Conservation (phyloP, 2,113 vertebrate species). For the Hymenochirus boettgeri region DNA sequence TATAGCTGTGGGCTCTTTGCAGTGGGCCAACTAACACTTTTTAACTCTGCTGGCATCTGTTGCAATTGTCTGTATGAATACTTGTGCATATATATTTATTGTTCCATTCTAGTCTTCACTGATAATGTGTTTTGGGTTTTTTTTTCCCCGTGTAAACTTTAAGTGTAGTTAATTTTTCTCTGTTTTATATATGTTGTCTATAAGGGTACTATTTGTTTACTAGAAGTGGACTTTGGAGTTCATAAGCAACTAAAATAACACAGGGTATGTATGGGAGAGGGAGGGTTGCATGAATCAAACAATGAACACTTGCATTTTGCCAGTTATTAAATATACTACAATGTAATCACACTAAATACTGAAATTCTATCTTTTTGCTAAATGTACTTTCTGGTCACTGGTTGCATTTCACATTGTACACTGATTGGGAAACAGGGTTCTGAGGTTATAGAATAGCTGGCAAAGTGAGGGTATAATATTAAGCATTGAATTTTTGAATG, state of each 20-base stretch:
- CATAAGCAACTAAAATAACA: slow-evolving; percentile 7
- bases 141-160: too few relatives aligned
- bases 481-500: slow-evolving; percentile 23
- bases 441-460: slow-evolving; percentile 33
- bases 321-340: too few relatives aligned
- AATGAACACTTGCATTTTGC: too few relatives aligned
- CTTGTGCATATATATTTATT: too few relatives aligned
- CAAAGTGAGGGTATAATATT: slow-evolving; percentile 38
- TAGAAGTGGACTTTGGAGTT: background rate
- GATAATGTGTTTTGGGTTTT: too few relatives aligned
- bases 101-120: too few relatives aligned
- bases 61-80: too few relatives aligned
- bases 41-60: too few relatives aligned
- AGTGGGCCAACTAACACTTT: too few relatives aligned
- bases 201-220: background rate
- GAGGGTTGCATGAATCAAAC: background rate
- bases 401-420: background rate
- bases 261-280: background rate
- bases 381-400: background rate
- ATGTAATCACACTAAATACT: background rate
- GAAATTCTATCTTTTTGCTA: background rate
- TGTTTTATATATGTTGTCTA: slow-evolving; percentile 35
- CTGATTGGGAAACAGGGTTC: background rate
- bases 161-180: background rate
- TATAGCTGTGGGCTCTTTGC: too few relatives aligned